A percentile compares a stretch with the other conserved stretches of the same genome.
These are phyloP conservation scores for Lateolabrax maculatus DNA, from an alignment of 2,797 vertebrate species.

Conservation along the genomic window DNA sequence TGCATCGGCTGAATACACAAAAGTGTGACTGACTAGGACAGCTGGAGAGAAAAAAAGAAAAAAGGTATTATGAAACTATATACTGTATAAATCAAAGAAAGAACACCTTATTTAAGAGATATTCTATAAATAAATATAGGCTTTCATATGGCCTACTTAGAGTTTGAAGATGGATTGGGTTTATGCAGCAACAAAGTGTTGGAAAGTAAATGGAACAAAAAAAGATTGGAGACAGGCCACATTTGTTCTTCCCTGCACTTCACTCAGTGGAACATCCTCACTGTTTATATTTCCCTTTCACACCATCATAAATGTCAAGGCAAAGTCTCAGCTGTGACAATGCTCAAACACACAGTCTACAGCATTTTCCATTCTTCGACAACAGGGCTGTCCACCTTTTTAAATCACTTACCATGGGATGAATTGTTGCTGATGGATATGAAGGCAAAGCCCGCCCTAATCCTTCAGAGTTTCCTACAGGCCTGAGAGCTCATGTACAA, in stretches of 20 bases:
- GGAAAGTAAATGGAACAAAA: constrained; percentile 68
- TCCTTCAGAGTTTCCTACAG: constrained; percentile 40
- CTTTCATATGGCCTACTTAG: constrained; percentile 72
- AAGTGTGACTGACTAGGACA: not conserved
- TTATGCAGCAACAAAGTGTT: constrained; percentile 50
- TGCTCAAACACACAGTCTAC: constrained; percentile 39
- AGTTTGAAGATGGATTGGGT: constrained; percentile 48
- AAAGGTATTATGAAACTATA: not conserved
- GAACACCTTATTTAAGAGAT: constrained; percentile 47
- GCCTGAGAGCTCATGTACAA: constrained; percentile 1
- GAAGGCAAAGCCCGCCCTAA: constrained; percentile 25
- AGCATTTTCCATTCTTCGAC: constrained; percentile 43
- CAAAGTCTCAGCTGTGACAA: constrained; percentile 32
- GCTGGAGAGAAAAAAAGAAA: not conserved
- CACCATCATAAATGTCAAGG: constrained; percentile 55
- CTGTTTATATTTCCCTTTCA: constrained; percentile 53
- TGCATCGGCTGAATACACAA: not conserved
- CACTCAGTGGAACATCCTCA: constrained; percentile 40
- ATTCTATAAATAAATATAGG: constrained; percentile 67
- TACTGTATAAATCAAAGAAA: constrained; percentile 47
- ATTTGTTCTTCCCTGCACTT: constrained; percentile 43
- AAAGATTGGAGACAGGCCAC: constrained; percentile 36
- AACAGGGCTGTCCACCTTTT: constrained; percentile 5
- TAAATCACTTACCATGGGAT: constrained; percentile 27
- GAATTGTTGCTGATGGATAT: constrained; percentile 58